Evolutionary conservation across 53 echinoderm and acorn worm genomes (phyloP), one percentile per base, ranked within the genome.

Genomic region (Paracentrotus lividus): DNA sequence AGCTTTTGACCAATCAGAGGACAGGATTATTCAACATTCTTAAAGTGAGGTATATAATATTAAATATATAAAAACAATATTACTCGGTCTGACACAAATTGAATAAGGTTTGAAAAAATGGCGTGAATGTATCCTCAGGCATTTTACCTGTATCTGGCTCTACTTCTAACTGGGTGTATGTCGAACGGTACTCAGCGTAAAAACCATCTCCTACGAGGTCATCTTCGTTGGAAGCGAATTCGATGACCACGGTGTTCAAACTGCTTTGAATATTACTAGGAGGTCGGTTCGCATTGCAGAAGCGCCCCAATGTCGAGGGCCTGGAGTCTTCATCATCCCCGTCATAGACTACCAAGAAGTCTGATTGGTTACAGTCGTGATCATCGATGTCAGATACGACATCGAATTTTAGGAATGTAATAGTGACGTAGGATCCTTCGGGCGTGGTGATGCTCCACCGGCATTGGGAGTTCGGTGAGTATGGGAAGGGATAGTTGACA

Each of bases 351-450:
- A 59, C 27, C 36, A 89, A 26, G 66, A 21, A 64, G 51, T 90
- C 90, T 23, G 69, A 24, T 12, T 72, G 32, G 27, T 8, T 26
- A 65, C 90, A 90, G 0, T 13, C 68, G 36, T 27, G 27, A 23
- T 90, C 90, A 94, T 21, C 14, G 26, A 18, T 27, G 47, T 86
- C 86, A 23, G 95, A 92, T 4, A 93, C 69, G 23, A 97, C 75
- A 68, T 95, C 94, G 69, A 97, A 97, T 0, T 93, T 40, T 16
- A 60, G 26, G 87, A 97, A 97, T 16, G 10, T 27, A 0, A 96
- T 84, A 36, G 94, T 58, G 47, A 97, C 93, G 93, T 88, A 97
- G 0, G 97, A 96, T 0, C 94, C 94, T 15, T 90, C 92, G 3
- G 94, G 29, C 0, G 96, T 96, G 16, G 81, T 93, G 51, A 96